Base-by-base conservation (phyloP, 2,113 vertebrate species). In the Theropithecus gelada region DNA sequence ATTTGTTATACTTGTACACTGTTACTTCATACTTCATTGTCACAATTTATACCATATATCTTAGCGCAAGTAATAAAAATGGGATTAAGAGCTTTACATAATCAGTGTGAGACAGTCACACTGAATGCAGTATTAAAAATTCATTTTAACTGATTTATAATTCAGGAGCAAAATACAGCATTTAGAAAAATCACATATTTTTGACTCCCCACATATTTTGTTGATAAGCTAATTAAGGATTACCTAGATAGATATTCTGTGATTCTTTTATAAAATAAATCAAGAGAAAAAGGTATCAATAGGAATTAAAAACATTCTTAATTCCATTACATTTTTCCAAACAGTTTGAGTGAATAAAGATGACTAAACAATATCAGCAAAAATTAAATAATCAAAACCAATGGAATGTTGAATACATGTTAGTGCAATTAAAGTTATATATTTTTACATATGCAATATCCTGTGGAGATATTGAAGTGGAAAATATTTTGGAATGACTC, bases 141-240 rank as follows among this genome's bases (percentile, higher is more conserved):
- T 52, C 30, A n/a, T 66, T 10, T 87, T 61, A 84, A 81, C 25
- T 64, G 30, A 68, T 88, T 91, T 75, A 75, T 75, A 92, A 81
- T 93, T 93, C 32, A 89, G 12, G 13, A 89, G 8, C 4, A 88
- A 93, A 92, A 43, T 61, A 43, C 55, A 84, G 2, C 59, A 17
- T 55, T 97, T 90, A 70, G 45, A 25, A 12, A 91, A 96, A 84
- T 87, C 40, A 55, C 72, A 72, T 79, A 94, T 96, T 90, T 97
- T 95, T 96, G 22, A 93, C 3, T 43, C 7, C 23, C 3, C 0
- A n/a, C 30, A 59, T 61, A 27, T 40, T 85, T 94, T 87, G 6
- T 52, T 83, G 30, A 5, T 81, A 89, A 73, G 14, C 3, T 94
- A 90, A 93, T 57, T 85, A 55, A 88, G 17, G 17, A 76, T 86